phyloP scores from a whole-genome alignment of 2,113 vertebrate genomes.

The Melanotaenia duboulayi region DNA sequence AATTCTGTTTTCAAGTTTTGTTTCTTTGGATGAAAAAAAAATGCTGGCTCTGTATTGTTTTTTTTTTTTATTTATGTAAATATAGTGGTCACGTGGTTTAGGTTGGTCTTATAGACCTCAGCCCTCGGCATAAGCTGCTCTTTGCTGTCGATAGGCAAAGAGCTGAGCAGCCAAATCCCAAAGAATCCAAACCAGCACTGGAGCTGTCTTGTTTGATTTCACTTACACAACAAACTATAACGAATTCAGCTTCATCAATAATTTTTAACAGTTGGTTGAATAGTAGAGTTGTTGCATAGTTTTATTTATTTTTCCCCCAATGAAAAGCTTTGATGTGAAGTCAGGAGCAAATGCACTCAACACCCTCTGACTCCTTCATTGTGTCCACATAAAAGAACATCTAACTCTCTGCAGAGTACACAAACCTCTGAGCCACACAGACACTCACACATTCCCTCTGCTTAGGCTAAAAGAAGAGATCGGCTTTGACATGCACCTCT shows the following conservation, averaged over 20 bases:
- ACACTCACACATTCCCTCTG: conserved; percentile 8
- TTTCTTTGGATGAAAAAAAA: background rate
- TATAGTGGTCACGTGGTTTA: background rate
- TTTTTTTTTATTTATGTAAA: background rate
- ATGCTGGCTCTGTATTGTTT: background rate
- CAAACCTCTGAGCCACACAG: conserved; percentile 19
- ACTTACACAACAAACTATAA: too few species aligned
- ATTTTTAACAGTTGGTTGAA: too few species aligned
- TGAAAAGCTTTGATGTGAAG: background rate
- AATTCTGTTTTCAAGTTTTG: too few species aligned
- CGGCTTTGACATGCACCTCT: conserved; percentile 65
- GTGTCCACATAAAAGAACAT: conserved; percentile 23
- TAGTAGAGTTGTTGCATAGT: too few species aligned
- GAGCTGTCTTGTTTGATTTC: too few species aligned
- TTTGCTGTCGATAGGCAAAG: background rate
- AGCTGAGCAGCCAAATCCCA: too few species aligned
- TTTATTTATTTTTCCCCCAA: background rate
- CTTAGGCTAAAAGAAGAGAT: conserved; percentile 54
- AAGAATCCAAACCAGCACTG: background rate
- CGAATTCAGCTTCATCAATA: too few species aligned
- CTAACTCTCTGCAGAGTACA: conserved; percentile 30
- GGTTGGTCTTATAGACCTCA: background rate
- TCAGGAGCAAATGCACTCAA: conserved; percentile 4
- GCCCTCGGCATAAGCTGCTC: background rate
- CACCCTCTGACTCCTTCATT: conserved; percentile 27